phyloP scores from a whole-genome alignment of 1,140 invertebrate genomes.

The Trypoxylus dichotomus region DNA sequence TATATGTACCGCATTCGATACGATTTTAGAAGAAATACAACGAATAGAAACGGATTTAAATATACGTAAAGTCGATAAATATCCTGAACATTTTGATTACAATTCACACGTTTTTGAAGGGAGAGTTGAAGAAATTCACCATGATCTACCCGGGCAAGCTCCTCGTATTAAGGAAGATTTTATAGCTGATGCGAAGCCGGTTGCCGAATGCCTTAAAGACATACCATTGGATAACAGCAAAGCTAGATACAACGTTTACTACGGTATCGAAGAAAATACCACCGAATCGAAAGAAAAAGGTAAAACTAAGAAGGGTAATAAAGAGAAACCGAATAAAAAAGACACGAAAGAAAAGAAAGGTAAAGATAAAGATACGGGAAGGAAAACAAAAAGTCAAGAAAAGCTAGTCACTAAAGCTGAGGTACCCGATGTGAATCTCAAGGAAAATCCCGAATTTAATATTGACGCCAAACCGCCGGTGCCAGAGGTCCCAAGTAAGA shows the following conservation, averaged over 20 bases:
- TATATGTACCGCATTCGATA: not conserved
- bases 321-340: not conserved
- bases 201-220: conserved; percentile 13
- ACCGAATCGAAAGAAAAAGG: not conserved
- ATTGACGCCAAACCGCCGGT: not conserved
- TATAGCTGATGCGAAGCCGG: not conserved
- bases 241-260: not conserved
- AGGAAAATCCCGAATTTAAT: conserved; percentile 1
- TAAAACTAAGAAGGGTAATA: not conserved
- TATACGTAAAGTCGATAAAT: not conserved
- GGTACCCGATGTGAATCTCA: not conserved
- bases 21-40: not conserved
- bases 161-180: not conserved
- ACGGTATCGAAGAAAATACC: not conserved
- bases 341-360: not conserved
- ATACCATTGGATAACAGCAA: not conserved
- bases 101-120: not conserved
- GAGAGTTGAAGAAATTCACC: not conserved
- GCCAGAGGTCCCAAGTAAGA: not conserved
- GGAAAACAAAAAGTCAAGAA: not conserved
- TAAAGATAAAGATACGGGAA: not conserved
- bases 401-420: not conserved
- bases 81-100: not conserved
- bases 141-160: not conserved
- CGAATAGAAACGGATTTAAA: not conserved